Percentiles rank a stretch among this genome's conserved stretches.
Evolutionary conservation across 1,140 invertebrate species (phyloP).

Genomic region (Magallana angulata): DNA sequence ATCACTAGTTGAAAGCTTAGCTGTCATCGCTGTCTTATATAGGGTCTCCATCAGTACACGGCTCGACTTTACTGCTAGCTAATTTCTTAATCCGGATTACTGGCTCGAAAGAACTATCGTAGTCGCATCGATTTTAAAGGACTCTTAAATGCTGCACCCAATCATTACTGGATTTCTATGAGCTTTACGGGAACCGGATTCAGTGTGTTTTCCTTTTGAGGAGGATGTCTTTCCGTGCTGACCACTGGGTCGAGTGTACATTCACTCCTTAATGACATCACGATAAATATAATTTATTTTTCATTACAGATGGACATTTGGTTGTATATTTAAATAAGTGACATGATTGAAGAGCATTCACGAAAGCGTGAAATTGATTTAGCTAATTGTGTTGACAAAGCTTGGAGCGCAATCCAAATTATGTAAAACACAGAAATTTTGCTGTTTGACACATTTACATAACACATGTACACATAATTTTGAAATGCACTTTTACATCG

Average conservation of each 20-base stretch:
- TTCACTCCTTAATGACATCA: neutral
- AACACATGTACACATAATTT: no score
- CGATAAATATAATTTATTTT: neutral
- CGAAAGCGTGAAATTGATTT: no score
- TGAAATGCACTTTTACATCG: no score
- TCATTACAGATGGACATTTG: no score
- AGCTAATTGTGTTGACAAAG: no score
- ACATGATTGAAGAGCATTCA: no score
- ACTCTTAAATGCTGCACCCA: constrained; percentile 1
- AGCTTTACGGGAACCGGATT: neutral
- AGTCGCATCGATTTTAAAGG: neutral
- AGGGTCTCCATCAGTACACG: neutral
- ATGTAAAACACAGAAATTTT: no score
- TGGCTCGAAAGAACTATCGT: neutral
- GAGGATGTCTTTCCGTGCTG: no score
- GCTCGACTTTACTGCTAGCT: neutral
- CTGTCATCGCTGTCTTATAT: neutral
- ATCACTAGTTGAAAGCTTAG: neutral
- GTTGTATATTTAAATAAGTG: no score
- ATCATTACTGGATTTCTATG: neutral
- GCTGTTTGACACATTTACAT: no score
- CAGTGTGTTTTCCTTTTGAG: neutral
- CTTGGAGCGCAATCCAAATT: no score
- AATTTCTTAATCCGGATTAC: neutral
- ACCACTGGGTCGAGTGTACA: no score